Evolutionary conservation across 2,113 vertebrate genomes (phyloP), one percentile per base, ranked within the genome.

Genomic region (Hippoglossus stenolepis): DNA sequence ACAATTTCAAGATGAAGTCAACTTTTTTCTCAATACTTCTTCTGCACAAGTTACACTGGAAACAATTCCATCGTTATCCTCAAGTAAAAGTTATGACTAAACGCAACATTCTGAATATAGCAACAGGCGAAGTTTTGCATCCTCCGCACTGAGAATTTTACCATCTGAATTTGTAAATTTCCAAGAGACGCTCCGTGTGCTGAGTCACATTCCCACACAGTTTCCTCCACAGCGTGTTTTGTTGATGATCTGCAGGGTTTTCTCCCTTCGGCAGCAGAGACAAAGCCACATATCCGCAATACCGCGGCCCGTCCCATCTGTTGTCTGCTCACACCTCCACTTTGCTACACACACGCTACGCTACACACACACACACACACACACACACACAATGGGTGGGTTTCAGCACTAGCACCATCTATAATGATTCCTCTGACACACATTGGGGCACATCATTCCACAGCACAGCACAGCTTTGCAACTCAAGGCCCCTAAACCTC

Each of bases 371-470:
- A 54, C 73, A 58, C 80, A 68, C 79, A 9, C 54, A n/a, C 54
- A 17, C 84, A 38, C 53, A 68, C 61, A 73, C 70, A 75, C 76
- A 51, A 72, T 75, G 77, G 80, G 73, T 65, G 47, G 82, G 79
- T 82, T 87, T 70, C 72, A 82, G 75, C 82, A 64, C 73, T 59
- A 77, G 70, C 82, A 83, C 72, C 38, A 65, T 75, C 89, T 87
- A 76, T 93, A 91, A 93, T 90, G 91, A 93, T 93, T 92, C 90
- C 87, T 93, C 91, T 89, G 89, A 91, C 89, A 90, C 91, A 91
- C 90, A 92, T 90, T 90, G 92, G 89, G 88, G 82, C 88, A 89
- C 91, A 93, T 93, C 90, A 91, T 91, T 91, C 88, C 84, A 79
- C 88, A 66, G 86, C 82, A 85, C 85, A 90, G 85, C 87, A 79